Percentiles rank a stretch among this genome's conserved stretches.
Evolutionary conservation across 1,140 invertebrate genomes (phyloP).

Genomic region (Tyrophagus putrescentiae): DNA sequence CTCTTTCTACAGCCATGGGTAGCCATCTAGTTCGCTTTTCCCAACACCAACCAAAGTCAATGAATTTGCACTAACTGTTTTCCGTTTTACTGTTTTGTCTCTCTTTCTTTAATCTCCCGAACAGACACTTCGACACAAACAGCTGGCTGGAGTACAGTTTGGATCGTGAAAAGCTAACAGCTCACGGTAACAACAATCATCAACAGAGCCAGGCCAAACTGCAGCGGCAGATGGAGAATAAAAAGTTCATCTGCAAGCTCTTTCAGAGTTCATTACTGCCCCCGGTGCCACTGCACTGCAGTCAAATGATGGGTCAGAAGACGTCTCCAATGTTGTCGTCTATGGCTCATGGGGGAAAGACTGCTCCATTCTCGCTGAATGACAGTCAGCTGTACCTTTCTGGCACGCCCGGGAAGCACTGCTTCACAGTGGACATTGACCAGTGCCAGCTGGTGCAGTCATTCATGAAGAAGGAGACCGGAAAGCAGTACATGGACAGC

Average conservation of each 20-base stretch:
- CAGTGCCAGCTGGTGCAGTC: slow-evolving; percentile 6
- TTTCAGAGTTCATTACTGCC: not conserved
- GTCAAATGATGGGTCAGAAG: not conserved
- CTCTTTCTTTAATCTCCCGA: too few species aligned
- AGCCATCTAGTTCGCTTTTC: too few species aligned
- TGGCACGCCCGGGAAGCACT: not conserved
- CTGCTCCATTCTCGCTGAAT: too few species aligned
- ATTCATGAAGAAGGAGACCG: not conserved
- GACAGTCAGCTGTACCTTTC: not conserved
- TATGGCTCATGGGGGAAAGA: too few species aligned
- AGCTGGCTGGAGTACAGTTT: slow-evolving; percentile 14
- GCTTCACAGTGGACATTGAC: not conserved
- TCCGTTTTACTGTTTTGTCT: too few species aligned
- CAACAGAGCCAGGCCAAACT: too few species aligned
- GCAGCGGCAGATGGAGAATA: not conserved
- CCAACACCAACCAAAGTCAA: too few species aligned
- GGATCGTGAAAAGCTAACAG: not conserved
- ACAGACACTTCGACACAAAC: not conserved
- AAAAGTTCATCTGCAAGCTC: not conserved
- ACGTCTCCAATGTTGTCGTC: too few species aligned
- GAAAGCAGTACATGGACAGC: slow-evolving; percentile 2
- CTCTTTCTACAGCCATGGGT: too few species aligned
- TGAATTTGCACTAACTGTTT: too few species aligned
- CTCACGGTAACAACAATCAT: not conserved
- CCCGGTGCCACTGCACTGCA: not conserved